Conservation (phyloP, 2,888 invertebrate species). For the Dyspetes luteomarginatus region DNA sequence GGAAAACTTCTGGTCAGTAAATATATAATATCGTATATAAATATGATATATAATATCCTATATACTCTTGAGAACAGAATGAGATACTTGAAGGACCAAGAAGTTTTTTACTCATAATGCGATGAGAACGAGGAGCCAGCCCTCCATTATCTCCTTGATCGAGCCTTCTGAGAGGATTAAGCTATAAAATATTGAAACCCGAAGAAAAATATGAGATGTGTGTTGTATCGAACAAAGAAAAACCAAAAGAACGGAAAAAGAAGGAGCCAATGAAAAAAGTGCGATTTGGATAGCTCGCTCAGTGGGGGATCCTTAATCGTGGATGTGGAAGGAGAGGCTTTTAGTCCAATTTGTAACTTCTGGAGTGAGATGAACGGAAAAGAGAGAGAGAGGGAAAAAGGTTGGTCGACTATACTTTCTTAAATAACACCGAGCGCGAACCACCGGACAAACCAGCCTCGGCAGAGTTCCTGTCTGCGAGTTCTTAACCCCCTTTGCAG, state of each 20-base stretch:
- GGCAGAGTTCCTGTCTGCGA: slow-evolving; percentile 53
- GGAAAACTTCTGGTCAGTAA: not conserved
- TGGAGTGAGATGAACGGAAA: slow-evolving; percentile 57
- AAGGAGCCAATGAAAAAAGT: slow-evolving; percentile 54
- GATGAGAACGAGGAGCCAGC: slow-evolving; percentile 5
- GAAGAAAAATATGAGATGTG: not conserved
- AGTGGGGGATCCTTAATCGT: slow-evolving; percentile 70
- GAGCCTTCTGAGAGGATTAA: not conserved
- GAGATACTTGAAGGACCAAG: slow-evolving; percentile 35
- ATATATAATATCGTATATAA: not conserved
- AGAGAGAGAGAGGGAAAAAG: slow-evolving; percentile 21
- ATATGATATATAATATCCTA: not conserved
- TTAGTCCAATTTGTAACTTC: slow-evolving; percentile 71
- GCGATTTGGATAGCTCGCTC: slow-evolving; percentile 38
- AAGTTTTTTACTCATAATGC: slow-evolving; percentile 41
- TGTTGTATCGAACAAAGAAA: not conserved
- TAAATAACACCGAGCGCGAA: slow-evolving; percentile 66
- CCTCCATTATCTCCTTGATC: not conserved
- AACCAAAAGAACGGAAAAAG: slow-evolving; percentile 21
- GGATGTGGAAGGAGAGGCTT: slow-evolving; percentile 55
- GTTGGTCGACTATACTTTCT: slow-evolving; percentile 66
- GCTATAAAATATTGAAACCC: slow-evolving; percentile 30
- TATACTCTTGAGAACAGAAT: slow-evolving; percentile 21
- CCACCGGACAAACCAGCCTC: slow-evolving; percentile 37
- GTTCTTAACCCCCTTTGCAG: slow-evolving; percentile 56